A percentile compares a stretch with the other conserved stretches of the same genome.
Evolutionary conservation across 2,888 invertebrate species (phyloP).

Genomic region (Meiosimyza platycephala): DNA sequence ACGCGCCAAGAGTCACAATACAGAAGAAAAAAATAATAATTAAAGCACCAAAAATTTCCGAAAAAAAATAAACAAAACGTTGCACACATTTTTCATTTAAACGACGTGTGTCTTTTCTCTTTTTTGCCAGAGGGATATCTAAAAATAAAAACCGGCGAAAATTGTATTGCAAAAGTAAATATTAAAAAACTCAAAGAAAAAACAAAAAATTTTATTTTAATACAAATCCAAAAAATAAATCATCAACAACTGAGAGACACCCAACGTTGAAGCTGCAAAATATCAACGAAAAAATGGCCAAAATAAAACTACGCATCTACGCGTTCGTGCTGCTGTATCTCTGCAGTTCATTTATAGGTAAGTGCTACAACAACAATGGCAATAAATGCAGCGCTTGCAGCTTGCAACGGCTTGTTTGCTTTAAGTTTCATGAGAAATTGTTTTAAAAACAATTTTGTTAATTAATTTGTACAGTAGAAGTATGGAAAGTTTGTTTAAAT

Average conservation of each 20-base stretch:
- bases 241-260: background rate
- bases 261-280: slow-evolving; percentile 29
- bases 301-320: slow-evolving; percentile 33
- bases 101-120: background rate
- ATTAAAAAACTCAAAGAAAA: background rate
- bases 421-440: too few species aligned
- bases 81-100: background rate
- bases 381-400: background rate
- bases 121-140: background rate
- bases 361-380: slow-evolving; percentile 18
- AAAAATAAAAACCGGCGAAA: slow-evolving; percentile 33
- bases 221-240: slow-evolving; percentile 24
- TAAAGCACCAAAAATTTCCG: too few species aligned
- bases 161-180: slow-evolving; percentile 6
- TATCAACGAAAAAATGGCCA: slow-evolving; percentile 26
- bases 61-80: too few species aligned
- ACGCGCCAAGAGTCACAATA: background rate
- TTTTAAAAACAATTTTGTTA: too few species aligned
- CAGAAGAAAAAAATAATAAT: too few species aligned
- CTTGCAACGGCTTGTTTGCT: too few species aligned
- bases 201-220: slow-evolving; percentile 17
- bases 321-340: slow-evolving; percentile 42
- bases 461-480: too few species aligned
- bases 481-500: too few species aligned
- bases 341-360: slow-evolving; percentile 43